Conservation (phyloP, 2,888 invertebrate genomes). For the Aphodius granarius region DNA sequence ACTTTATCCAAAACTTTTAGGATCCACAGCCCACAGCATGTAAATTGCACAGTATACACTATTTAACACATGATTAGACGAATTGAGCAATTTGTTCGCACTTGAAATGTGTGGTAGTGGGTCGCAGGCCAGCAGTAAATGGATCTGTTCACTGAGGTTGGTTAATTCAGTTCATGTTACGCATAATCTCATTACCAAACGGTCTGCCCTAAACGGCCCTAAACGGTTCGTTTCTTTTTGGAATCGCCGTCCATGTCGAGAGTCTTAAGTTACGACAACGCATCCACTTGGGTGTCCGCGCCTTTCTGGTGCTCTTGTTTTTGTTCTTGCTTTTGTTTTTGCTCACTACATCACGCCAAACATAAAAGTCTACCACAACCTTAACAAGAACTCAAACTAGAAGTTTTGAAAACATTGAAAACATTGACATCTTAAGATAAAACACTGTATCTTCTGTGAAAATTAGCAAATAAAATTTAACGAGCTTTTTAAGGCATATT, state of each 20-base stretch:
- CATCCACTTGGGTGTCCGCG: conserved; percentile 22
- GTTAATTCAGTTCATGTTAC: conserved; percentile 34
- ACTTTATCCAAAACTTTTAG: background rate
- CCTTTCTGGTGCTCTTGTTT: conserved; percentile 12
- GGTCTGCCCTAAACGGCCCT: background rate
- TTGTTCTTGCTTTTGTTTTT: background rate
- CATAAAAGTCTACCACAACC: no score
- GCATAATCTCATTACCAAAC: conserved; percentile 28
- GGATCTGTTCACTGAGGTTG: conserved; percentile 33
- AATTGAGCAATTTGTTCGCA: conserved; percentile 15
- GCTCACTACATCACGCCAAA: background rate
- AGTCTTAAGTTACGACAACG: conserved; percentile 18
- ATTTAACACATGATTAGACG: conserved; percentile 26
- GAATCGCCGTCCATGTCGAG: conserved; percentile 16
- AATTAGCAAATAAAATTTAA: no score
- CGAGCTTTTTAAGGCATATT: no score
- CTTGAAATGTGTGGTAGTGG: conserved; percentile 26
- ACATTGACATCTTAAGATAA: no score
- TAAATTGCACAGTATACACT: background rate
- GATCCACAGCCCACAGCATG: background rate
- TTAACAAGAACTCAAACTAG: no score
- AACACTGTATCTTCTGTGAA: no score
- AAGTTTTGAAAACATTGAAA: no score
- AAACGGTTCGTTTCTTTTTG: conserved; percentile 9
- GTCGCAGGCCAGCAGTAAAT: conserved; percentile 13